A percentile compares a stretch with the other conserved stretches of the same genome.
Conservation (phyloP, 2,113 vertebrate species). For the Hiodon tergisus region DNA sequence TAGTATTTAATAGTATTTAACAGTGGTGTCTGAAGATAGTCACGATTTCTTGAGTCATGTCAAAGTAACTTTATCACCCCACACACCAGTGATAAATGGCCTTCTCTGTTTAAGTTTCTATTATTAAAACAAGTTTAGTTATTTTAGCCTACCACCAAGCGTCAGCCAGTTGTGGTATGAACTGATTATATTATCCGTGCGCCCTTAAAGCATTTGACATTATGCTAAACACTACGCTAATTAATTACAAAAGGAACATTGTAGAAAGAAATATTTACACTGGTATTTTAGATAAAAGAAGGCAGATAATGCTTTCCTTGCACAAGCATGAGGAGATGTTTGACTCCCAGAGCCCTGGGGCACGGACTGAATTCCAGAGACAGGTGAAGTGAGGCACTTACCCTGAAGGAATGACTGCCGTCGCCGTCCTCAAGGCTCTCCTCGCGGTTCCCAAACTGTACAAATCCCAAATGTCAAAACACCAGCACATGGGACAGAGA, state of each 20-base stretch:
- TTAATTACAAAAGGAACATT: neutral
- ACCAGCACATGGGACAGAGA: neutral
- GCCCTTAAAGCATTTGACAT: no score
- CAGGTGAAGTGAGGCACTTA: slow-evolving; percentile 19
- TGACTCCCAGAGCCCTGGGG: neutral
- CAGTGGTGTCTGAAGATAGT: no score
- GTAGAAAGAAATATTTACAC: neutral
- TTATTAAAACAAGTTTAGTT: no score
- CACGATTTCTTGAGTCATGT: no score
- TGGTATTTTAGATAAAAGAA: neutral
- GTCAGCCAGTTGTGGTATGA: no score
- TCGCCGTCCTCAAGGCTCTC: neutral
- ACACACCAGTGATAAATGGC: no score
- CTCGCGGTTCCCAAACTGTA: neutral
- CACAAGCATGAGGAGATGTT: neutral
- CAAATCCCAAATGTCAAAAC: neutral
- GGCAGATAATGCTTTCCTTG: neutral
- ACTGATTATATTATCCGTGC: no score
- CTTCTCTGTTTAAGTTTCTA: no score
- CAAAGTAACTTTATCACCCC: no score
- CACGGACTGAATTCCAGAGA: slow-evolving; percentile 8
- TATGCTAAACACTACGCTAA: neutral
- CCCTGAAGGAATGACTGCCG: slow-evolving; percentile 1
- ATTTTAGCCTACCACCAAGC: no score
- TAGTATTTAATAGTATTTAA: no score